A percentile compares a stretch with the other conserved stretches of the same genome.
Conservation (phyloP, 2,888 invertebrate genomes). For the Ferdinandea cuprea region DNA sequence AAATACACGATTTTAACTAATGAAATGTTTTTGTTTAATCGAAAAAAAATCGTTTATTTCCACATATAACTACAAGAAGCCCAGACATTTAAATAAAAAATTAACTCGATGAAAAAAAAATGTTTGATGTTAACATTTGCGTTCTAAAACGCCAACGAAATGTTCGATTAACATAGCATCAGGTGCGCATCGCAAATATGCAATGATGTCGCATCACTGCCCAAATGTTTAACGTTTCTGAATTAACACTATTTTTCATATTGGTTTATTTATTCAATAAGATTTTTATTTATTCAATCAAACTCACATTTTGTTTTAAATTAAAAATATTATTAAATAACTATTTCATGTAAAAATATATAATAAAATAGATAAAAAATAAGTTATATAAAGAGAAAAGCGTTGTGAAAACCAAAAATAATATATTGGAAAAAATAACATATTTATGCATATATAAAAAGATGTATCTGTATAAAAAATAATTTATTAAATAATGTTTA, state of each 20-base stretch:
- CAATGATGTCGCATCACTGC: too few relatives aligned
- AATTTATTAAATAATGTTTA: constrained; percentile 73
- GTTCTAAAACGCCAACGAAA: too few relatives aligned
- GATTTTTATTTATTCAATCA: constrained; percentile 72
- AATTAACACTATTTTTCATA: constrained; percentile 42
- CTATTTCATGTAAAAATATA: constrained; percentile 73
- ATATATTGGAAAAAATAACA: constrained; percentile 64
- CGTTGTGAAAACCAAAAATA: constrained; percentile 72
- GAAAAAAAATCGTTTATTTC: too few relatives aligned
- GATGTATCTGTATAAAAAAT: constrained; percentile 65
- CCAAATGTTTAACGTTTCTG: too few relatives aligned
- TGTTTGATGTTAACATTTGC: too few relatives aligned
- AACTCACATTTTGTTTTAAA: constrained; percentile 70
- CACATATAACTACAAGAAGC: too few relatives aligned
- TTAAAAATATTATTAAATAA: constrained; percentile 73
- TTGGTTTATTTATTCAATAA: constrained; percentile 71
- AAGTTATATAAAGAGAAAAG: constrained; percentile 74
- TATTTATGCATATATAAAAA: constrained; percentile 65
- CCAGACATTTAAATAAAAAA: too few relatives aligned
- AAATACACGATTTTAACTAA: too few relatives aligned
- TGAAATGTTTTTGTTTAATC: too few relatives aligned
- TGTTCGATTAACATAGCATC: too few relatives aligned
- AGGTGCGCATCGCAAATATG: too few relatives aligned
- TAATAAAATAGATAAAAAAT: constrained; percentile 74
- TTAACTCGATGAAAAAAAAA: too few relatives aligned